phyloP scores from a whole-genome alignment of 2,113 vertebrate species.

The Glareola pratincola region DNA sequence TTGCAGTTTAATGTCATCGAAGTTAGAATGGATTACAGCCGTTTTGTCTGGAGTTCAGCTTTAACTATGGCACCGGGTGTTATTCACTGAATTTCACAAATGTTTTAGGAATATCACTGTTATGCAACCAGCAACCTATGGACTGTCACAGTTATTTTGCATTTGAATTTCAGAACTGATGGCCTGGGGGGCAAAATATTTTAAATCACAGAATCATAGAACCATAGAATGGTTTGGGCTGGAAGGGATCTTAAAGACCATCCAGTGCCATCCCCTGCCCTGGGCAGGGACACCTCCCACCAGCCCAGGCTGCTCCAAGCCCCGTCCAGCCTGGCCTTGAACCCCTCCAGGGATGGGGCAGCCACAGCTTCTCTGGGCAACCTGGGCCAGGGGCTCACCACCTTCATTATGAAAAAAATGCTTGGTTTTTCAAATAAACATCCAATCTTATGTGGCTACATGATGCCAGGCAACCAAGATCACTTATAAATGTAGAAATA shows the following conservation, averaged over 20 bases:
- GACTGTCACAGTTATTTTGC: not conserved
- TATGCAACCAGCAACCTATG: not conserved
- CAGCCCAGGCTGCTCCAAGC: not conserved
- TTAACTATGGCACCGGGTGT: fast-evolving
- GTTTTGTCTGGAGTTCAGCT: not conserved
- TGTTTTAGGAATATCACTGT: fast-evolving
- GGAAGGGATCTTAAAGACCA: not conserved
- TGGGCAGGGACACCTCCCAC: no score
- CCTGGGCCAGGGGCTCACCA: not conserved
- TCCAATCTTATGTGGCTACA: not conserved
- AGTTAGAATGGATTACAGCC: not conserved
- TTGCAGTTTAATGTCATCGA: not conserved
- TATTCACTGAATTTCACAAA: not conserved
- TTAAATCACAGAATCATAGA: not conserved
- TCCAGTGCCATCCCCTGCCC: not conserved
- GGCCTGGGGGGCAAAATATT: not conserved
- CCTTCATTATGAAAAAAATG: not conserved
- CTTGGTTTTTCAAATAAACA: not conserved
- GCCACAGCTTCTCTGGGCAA: not conserved
- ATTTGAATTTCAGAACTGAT: not conserved
- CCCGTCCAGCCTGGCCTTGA: not conserved
- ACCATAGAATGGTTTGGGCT: not conserved
- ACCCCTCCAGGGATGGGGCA: not conserved
- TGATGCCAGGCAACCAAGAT: not conserved
- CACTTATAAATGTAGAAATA: not conserved